phyloP scores from a whole-genome alignment of 2,797 vertebrate species.

The Echiichthys vipera region DNA sequence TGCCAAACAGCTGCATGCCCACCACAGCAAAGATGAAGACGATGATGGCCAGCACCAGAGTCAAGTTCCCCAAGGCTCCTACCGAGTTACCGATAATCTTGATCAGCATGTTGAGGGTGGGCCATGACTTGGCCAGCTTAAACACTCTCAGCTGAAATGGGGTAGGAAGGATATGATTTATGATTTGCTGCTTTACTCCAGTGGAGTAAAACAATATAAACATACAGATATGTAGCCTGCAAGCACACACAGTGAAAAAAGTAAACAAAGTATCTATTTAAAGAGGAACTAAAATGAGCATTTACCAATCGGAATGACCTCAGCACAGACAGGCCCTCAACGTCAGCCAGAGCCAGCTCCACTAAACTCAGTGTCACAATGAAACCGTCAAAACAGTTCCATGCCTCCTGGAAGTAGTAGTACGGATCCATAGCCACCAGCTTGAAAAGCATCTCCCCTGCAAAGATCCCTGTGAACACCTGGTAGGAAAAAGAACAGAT shows the following conservation, averaged over 20 bases:
- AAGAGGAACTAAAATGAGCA: constrained; percentile 9
- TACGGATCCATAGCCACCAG: constrained; percentile 99
- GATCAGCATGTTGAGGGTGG: constrained; percentile 99
- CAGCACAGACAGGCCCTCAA: constrained; percentile 97
- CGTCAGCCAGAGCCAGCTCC: constrained; percentile 94
- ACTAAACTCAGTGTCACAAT: constrained; percentile 98
- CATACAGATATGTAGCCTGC: not conserved
- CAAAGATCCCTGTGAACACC: constrained; percentile 99
- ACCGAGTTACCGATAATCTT: constrained; percentile 99
- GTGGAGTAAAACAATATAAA: not conserved
- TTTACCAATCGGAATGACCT: constrained; percentile 98
- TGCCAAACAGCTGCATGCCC: constrained; percentile 99
- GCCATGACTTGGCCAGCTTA: constrained; percentile 99
- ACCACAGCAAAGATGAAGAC: constrained; percentile 99
- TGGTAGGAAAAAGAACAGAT: constrained; percentile 64
- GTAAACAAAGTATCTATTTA: not conserved
- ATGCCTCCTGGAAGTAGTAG: constrained; percentile 99
- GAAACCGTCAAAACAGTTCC: constrained; percentile 99
- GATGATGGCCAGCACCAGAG: constrained; percentile 98
- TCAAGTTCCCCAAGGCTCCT: constrained; percentile 97
- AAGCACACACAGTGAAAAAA: not conserved
- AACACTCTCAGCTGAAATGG: constrained; percentile 93
- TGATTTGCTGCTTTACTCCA: not conserved
- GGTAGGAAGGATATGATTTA: constrained; percentile 31
- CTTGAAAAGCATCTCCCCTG: constrained; percentile 98